Evolutionary conservation across 1,140 invertebrate species (phyloP).

Genomic region (Zaprionus gabonicus): DNA sequence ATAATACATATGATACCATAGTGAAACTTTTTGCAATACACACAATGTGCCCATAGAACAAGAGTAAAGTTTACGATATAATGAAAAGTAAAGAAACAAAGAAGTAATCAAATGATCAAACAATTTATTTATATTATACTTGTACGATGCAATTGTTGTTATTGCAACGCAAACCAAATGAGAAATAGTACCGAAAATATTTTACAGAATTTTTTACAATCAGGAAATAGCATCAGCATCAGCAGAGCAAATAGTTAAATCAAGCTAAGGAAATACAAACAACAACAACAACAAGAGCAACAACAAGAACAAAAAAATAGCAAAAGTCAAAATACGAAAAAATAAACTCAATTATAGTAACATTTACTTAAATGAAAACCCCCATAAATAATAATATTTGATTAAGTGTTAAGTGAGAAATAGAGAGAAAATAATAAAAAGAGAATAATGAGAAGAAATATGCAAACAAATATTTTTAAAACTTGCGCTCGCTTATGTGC

Average conservation of each 20-base stretch:
- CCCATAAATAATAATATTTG: slow-evolving; percentile 51
- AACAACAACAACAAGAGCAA: slow-evolving; percentile 28
- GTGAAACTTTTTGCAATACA: slow-evolving; percentile 64
- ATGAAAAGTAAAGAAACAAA: slow-evolving; percentile 2
- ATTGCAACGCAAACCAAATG: slow-evolving; percentile 63
- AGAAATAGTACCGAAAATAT: slow-evolving; percentile 79
- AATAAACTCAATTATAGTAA: slow-evolving; percentile 74
- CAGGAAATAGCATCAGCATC: slow-evolving; percentile 37
- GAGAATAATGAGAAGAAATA: slow-evolving; percentile 14
- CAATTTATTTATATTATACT: slow-evolving; percentile 78
- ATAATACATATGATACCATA: neutral
- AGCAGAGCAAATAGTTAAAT: slow-evolving; percentile 28
- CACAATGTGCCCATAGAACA: slow-evolving; percentile 81
- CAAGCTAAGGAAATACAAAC: slow-evolving; percentile 20
- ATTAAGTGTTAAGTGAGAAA: slow-evolving; percentile 72
- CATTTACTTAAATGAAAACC: slow-evolving; percentile 60
- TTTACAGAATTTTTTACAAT: slow-evolving; percentile 78
- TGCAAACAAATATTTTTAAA: slow-evolving; percentile 71
- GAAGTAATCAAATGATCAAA: slow-evolving; percentile 48
- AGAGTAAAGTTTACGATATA: slow-evolving; percentile 63
- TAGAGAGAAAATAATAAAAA: slow-evolving; percentile 7
- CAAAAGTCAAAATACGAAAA: slow-evolving; percentile 62
- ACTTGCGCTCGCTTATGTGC: slow-evolving; percentile 62
- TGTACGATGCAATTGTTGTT: slow-evolving; percentile 65
- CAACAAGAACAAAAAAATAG: slow-evolving; percentile 66